These are phyloP conservation scores for Trachymyrmex septentrionalis DNA, from an alignment of 1,140 invertebrate genomes.

Conservation along the genomic window DNA sequence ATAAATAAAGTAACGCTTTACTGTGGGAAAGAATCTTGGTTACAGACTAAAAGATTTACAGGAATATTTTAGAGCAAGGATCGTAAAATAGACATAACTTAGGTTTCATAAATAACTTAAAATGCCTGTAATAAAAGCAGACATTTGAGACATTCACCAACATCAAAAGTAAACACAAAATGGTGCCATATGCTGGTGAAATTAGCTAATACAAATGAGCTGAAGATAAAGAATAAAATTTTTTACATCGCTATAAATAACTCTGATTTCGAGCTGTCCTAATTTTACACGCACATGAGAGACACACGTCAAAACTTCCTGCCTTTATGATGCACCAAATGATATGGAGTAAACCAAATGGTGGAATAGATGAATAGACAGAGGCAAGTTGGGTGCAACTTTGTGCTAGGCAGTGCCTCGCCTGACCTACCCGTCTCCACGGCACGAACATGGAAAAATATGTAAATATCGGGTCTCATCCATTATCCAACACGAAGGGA, in stretches of 20 bases:
- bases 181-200: background rate
- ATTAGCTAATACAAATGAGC: background rate
- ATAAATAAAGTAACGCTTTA: background rate
- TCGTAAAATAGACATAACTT: background rate
- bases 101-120: background rate
- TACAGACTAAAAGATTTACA: background rate
- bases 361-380: constrained; percentile 52
- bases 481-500: constrained; percentile 78
- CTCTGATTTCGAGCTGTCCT: background rate
- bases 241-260: constrained; percentile 31
- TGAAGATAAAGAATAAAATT: constrained; percentile 11
- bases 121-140: constrained; percentile 14
- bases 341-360: background rate
- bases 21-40: background rate
- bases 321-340: constrained; percentile 27
- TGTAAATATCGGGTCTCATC: constrained; percentile 81
- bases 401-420: constrained; percentile 82
- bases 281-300: constrained; percentile 32
- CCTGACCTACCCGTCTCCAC: constrained; percentile 76
- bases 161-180: background rate
- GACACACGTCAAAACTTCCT: constrained; percentile 22
- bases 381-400: constrained; percentile 65
- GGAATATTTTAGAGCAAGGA: background rate
- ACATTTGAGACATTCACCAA: background rate
- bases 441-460: constrained; percentile 81